Evolutionary conservation across 2,888 invertebrate genomes (phyloP).

Genomic region (Parnassius smintheus): DNA sequence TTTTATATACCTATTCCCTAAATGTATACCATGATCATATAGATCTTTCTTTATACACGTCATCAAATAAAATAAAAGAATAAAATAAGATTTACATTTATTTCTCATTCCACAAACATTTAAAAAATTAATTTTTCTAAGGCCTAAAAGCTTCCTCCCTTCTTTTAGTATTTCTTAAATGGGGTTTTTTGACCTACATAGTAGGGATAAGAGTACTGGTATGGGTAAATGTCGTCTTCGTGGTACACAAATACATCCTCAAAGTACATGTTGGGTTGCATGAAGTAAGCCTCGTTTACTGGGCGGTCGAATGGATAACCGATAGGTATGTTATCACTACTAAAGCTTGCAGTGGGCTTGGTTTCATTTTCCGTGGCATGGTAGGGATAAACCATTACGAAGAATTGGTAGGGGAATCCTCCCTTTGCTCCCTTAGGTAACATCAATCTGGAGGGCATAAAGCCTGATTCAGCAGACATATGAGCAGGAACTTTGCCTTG

Average conservation of each 20-base stretch:
- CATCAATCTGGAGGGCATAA: slow-evolving; percentile 85
- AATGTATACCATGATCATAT: too few species aligned
- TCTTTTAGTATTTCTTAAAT: slow-evolving; percentile 44
- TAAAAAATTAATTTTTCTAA: background rate
- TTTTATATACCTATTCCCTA: too few species aligned
- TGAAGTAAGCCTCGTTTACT: slow-evolving; percentile 62
- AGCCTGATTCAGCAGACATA: slow-evolving; percentile 77
- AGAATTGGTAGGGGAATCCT: slow-evolving; percentile 85
- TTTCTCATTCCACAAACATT: background rate
- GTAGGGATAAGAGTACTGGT: slow-evolving; percentile 48
- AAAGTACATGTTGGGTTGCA: slow-evolving; percentile 82
- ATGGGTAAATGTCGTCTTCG: slow-evolving; percentile 58
- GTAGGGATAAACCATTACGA: slow-evolving; percentile 82
- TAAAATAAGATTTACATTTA: background rate
- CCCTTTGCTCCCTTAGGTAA: slow-evolving; percentile 86
- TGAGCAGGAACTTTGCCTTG: slow-evolving; percentile 77
- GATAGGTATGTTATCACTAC: slow-evolving; percentile 75
- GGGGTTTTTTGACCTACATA: slow-evolving; percentile 41
- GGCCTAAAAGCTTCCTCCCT: slow-evolving; percentile 34
- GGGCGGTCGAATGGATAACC: slow-evolving; percentile 83
- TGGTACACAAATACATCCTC: slow-evolving; percentile 81
- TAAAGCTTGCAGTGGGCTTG: slow-evolving; percentile 45
- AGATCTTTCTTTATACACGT: too few species aligned
- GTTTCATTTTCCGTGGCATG: slow-evolving; percentile 55
- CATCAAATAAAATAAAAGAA: slow-evolving; percentile 2